Evolutionary conservation across 2,888 invertebrate species (phyloP).

Genomic region (Notodonta dromedarius): DNA sequence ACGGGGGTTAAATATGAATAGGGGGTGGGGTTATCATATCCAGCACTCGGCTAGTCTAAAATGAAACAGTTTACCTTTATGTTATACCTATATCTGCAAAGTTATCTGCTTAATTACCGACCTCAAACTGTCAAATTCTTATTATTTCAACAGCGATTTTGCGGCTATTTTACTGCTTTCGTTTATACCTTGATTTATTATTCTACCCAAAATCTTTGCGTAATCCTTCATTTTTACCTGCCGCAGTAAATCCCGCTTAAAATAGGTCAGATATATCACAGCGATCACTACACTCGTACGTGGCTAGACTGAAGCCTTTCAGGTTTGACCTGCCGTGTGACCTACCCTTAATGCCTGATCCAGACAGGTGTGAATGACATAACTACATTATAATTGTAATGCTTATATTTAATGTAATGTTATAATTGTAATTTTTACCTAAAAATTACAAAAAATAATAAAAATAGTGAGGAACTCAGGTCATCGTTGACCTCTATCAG

Average conservation of each 20-base stretch:
- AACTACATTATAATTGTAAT: slow-evolving; percentile 7
- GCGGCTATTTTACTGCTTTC: no score
- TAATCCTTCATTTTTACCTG: not conserved
- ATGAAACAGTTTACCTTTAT: no score
- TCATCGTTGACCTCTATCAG: no score
- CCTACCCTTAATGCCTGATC: slow-evolving; percentile 14
- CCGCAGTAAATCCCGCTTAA: slow-evolving; percentile 11
- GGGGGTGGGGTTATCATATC: no score
- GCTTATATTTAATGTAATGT: slow-evolving; percentile 8
- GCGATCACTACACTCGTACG: not conserved
- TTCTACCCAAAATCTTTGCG: not conserved
- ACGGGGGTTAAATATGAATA: no score
- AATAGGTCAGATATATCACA: slow-evolving; percentile 30
- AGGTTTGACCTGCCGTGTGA: slow-evolving; percentile 20
- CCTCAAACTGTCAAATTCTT: no score
- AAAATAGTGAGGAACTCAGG: no score
- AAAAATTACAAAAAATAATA: no score
- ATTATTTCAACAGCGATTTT: no score
- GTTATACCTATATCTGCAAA: not conserved
- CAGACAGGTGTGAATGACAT: slow-evolving; percentile 28
- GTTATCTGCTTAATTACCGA: not conserved
- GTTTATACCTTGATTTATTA: not conserved
- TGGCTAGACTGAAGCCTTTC: slow-evolving; percentile 39
- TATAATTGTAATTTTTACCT: slow-evolving; percentile 6
- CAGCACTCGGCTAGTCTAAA: no score